A percentile compares a stretch with the other conserved stretches of the same genome.
These are phyloP conservation scores for Resseliella maxima DNA, from an alignment of 2,888 invertebrate genomes.

Conservation along the genomic window DNA sequence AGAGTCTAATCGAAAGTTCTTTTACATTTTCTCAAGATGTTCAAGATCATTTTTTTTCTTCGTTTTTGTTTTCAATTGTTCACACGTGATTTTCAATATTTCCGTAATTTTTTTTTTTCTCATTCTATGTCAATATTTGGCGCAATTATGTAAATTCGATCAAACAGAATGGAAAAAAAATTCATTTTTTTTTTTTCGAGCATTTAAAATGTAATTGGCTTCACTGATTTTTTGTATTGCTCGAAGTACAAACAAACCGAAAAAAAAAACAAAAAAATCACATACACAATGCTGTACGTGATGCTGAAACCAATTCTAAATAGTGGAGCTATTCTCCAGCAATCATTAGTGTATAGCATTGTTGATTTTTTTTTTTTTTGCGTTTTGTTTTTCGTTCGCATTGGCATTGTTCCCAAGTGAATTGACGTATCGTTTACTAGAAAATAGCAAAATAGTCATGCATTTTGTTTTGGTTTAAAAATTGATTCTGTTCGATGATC, in stretches of 20 bases:
- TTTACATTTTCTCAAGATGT: not conserved
- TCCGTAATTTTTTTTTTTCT: not conserved
- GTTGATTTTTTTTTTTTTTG: no score
- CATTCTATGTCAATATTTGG: slow-evolving; percentile 32
- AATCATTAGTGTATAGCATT: slow-evolving; percentile 17
- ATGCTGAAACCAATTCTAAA: not conserved
- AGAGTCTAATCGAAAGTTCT: no score
- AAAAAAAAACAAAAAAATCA: not conserved
- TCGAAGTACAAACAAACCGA: not conserved
- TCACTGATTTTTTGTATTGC: not conserved
- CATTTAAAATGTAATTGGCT: slow-evolving; percentile 34
- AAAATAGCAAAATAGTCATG: slow-evolving; percentile 33
- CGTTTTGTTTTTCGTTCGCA: no score
- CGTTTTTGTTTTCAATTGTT: no score
- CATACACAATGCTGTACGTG: not conserved
- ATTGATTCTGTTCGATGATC: slow-evolving; percentile 9
- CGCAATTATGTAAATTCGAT: slow-evolving; percentile 18
- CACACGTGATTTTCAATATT: not conserved
- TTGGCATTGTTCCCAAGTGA: not conserved
- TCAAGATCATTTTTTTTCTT: not conserved
- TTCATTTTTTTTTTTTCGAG: not conserved
- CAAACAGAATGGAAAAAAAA: not conserved
- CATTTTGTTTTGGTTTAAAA: not conserved
- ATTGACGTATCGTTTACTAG: not conserved
- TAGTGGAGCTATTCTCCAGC: not conserved